Evolutionary conservation across 2,113 vertebrate species (phyloP).

Genomic region (Phylloscopus trochiloides): DNA sequence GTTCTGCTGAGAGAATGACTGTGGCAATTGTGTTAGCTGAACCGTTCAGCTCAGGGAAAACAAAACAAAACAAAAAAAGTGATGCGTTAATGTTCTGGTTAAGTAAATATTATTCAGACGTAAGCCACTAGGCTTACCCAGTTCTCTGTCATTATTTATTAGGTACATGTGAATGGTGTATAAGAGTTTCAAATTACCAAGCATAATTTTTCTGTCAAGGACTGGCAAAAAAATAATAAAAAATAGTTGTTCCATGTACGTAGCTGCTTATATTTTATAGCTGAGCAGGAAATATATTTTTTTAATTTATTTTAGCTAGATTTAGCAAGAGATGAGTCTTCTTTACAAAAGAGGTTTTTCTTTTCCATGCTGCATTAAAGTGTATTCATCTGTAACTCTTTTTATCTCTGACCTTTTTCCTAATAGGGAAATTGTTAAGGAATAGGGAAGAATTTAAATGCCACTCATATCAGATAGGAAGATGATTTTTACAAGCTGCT

Average conservation of each 20-base stretch:
- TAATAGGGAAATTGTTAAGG: background rate
- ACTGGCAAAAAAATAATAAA: conserved; percentile 7
- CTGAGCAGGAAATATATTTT: background rate
- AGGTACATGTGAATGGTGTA: background rate
- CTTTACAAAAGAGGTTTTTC: background rate
- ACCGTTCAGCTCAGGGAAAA: conserved; percentile 3
- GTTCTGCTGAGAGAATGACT: conserved; percentile 46
- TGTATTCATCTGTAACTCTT: background rate
- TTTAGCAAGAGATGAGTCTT: background rate
- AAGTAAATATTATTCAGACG: conserved; percentile 55
- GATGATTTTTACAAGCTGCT: background rate
- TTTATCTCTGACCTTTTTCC: conserved; percentile 11
- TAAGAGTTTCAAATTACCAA: conserved; percentile 40
- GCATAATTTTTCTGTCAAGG: conserved; percentile 48
- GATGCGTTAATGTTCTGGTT: background rate
- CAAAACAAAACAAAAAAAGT: background rate
- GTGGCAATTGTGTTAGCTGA: conserved; percentile 36
- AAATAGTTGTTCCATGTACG: background rate
- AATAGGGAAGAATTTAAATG: background rate
- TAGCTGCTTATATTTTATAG: background rate
- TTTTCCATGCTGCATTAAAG: background rate
- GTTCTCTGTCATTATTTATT: conserved; percentile 47
- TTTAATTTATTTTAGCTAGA: background rate
- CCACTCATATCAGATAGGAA: background rate
- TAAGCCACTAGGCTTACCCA: background rate